phyloP scores from a whole-genome alignment of 1,140 invertebrate genomes.

The Limonius californicus region DNA sequence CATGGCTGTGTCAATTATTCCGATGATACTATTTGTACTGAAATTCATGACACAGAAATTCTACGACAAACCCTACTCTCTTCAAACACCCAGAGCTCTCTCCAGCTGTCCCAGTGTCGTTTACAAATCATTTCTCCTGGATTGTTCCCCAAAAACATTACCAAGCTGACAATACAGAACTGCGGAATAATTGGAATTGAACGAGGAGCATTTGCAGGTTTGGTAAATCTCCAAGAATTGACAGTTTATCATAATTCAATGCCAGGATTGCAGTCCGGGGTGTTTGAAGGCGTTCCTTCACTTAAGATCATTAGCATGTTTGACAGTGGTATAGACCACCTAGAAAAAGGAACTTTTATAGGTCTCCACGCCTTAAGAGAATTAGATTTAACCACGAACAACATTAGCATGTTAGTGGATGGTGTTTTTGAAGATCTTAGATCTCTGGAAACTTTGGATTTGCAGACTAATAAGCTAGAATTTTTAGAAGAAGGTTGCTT shows the following conservation, averaged over 20 bases:
- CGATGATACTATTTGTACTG: background rate
- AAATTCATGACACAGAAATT: background rate
- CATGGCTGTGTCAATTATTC: background rate
- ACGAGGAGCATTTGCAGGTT: background rate
- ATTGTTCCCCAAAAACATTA: background rate
- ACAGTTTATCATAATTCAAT: background rate
- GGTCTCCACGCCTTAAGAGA: background rate
- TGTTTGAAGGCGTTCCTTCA: background rate
- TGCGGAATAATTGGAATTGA: slow-evolving; percentile 1
- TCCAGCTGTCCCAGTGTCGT: background rate
- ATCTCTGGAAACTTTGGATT: background rate
- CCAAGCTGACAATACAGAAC: background rate
- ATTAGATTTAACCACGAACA: background rate
- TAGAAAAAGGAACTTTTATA: background rate
- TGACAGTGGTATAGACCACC: background rate
- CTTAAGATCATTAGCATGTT: background rate
- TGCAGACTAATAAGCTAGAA: background rate
- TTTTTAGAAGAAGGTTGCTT: background rate
- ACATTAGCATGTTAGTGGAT: background rate
- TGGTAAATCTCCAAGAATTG: background rate
- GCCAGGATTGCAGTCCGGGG: background rate
- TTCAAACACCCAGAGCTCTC: background rate
- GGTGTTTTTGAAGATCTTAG: slow-evolving; percentile 2
- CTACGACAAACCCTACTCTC: background rate
- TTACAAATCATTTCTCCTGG: background rate